Conservation (phyloP, 1,140 invertebrate species). For the Pinna nobilis region DNA sequence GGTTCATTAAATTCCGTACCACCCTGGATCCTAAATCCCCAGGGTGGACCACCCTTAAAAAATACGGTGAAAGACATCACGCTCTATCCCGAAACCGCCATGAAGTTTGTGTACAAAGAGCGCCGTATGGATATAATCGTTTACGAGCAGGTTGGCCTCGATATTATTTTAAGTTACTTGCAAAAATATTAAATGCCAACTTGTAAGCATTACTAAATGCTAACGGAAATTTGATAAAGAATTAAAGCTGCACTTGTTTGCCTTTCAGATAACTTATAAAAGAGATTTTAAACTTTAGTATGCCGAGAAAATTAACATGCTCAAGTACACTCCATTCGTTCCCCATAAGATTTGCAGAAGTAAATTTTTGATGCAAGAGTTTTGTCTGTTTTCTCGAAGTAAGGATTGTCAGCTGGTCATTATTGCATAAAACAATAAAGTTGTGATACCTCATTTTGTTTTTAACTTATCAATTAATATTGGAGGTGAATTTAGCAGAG, state of each 20-base stretch:
- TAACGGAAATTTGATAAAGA: background rate
- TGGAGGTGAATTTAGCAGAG: background rate
- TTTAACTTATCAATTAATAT: background rate
- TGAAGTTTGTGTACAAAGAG: constrained; percentile 48
- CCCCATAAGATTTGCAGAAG: no score
- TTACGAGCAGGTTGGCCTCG: constrained; percentile 2
- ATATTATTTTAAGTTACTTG: background rate
- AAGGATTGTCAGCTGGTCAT: background rate
- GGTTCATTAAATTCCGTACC: constrained; percentile 69
- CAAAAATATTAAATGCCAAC: background rate
- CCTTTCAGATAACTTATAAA: background rate
- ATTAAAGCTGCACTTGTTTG: background rate
- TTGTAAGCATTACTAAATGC: background rate
- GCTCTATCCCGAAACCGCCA: constrained; percentile 67
- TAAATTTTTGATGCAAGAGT: no score
- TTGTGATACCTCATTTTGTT: background rate
- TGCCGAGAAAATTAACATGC: no score
- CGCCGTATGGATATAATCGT: constrained; percentile 27
- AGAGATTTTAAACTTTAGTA: background rate
- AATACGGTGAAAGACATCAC: constrained; percentile 66
- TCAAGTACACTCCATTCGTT: no score
- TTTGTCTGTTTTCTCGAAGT: no score
- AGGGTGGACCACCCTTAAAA: constrained; percentile 88
- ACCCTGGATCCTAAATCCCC: constrained; percentile 91
- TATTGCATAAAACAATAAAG: background rate